A percentile compares a stretch with the other conserved stretches of the same genome.
phyloP scores from a whole-genome alignment of 1,140 invertebrate species.

The Cherax destructor region DNA sequence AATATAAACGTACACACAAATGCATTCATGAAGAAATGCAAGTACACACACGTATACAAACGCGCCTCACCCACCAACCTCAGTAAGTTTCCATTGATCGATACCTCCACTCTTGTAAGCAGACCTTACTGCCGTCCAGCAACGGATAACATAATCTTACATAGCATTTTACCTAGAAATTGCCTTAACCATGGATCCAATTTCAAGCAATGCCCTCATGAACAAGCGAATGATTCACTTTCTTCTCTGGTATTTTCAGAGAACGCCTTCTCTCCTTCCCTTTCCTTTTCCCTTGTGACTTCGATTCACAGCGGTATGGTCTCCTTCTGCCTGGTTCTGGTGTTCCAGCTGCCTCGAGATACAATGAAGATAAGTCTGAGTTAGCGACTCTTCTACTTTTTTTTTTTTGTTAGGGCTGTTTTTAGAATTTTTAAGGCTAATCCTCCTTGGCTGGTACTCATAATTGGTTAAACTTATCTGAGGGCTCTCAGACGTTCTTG shows the following conservation, averaged over 20 bases:
- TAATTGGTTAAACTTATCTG: no score
- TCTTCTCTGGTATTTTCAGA: not conserved
- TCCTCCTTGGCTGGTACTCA: no score
- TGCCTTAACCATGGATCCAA: conserved; percentile 3
- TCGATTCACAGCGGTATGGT: not conserved
- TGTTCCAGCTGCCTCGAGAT: not conserved
- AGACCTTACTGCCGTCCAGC: not conserved
- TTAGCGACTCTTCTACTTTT: not conserved
- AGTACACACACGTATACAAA: no score
- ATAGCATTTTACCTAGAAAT: not conserved
- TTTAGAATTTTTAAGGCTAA: not conserved
- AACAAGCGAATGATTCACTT: not conserved
- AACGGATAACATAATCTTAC: not conserved
- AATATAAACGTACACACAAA: no score
- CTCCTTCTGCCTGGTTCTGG: not conserved
- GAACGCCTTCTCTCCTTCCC: not conserved
- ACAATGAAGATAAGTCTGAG: not conserved
- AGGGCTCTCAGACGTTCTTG: no score
- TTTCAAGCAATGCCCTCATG: not conserved
- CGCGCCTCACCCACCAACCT: no score
- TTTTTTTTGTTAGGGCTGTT: not conserved
- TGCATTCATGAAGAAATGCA: no score
- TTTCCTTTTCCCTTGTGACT: not conserved
- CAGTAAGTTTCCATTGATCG: no score
- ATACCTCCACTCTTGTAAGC: not conserved